Conservation (phyloP, 2,888 invertebrate species). For the Philopedon plagiatum region DNA sequence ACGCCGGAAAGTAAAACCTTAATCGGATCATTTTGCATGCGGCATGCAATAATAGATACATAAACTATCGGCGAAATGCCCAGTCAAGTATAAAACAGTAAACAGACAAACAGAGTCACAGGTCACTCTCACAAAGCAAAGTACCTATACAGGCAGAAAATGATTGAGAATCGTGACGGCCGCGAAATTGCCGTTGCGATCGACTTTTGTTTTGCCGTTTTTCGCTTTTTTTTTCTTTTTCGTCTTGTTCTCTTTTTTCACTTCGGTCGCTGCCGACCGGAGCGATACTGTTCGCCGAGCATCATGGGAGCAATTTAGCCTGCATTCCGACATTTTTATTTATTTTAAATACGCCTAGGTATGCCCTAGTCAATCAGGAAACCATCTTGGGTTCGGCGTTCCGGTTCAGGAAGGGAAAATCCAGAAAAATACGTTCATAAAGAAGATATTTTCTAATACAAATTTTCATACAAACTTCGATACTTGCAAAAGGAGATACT, state of each 20-base stretch:
- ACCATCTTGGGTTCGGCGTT: conserved; percentile 6
- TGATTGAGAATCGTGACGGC: conserved; percentile 48
- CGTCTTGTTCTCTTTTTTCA: conserved; percentile 5
- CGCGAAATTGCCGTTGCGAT: conserved; percentile 34
- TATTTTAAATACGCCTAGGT: conserved; percentile 30
- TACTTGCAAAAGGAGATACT: too few species aligned
- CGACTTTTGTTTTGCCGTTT: conserved; percentile 39
- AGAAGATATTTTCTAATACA: background rate
- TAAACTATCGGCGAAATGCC: conserved; percentile 35
- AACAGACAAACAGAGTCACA: conserved; percentile 47
- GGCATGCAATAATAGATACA: conserved; percentile 47
- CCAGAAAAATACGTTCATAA: conserved; percentile 4
- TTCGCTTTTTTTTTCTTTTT: conserved; percentile 24
- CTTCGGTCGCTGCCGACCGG: background rate
- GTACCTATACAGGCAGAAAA: conserved; percentile 47
- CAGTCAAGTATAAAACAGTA: conserved; percentile 46
- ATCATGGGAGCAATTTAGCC: conserved; percentile 28
- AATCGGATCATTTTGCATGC: conserved; percentile 42
- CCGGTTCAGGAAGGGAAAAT: background rate
- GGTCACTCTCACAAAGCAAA: conserved; percentile 39
- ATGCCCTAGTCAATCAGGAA: conserved; percentile 20
- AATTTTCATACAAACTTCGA: too few species aligned
- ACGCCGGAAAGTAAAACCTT: conserved; percentile 28
- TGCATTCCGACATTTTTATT: conserved; percentile 28
- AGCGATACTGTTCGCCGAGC: conserved; percentile 26